phyloP scores from a whole-genome alignment of 2,113 vertebrate species.

The Turnix velox region DNA sequence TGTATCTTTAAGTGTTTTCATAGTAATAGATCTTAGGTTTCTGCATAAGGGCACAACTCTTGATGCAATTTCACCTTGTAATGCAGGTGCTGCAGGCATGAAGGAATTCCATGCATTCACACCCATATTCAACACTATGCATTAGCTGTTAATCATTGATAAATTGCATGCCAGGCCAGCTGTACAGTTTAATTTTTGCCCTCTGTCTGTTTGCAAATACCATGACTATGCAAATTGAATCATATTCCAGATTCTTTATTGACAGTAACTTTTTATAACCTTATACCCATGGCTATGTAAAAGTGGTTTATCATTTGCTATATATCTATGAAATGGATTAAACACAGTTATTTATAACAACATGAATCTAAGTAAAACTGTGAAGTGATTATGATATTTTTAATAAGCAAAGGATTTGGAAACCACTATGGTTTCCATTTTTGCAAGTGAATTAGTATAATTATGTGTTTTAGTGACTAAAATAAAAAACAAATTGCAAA shows the following conservation, averaged over 20 bases:
- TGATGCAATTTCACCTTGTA: neutral
- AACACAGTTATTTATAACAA: neutral
- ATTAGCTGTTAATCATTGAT: neutral
- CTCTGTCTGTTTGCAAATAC: conserved; percentile 6
- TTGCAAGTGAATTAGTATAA: conserved; percentile 4
- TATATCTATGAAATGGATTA: neutral
- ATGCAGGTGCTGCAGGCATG: neutral
- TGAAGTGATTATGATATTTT: neutral
- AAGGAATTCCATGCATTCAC: neutral
- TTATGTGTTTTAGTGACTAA: neutral
- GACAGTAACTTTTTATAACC: neutral
- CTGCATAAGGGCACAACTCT: neutral
- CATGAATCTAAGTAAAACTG: neutral
- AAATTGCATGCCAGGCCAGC: neutral
- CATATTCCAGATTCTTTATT: neutral
- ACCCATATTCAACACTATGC: neutral
- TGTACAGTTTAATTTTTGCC: neutral
- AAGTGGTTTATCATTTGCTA: neutral
- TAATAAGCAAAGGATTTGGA: conserved; percentile 10
- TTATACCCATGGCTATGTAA: neutral
- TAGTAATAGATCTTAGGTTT: neutral
- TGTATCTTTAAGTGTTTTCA: neutral
- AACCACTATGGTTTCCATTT: neutral
- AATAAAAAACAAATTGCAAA: neutral
- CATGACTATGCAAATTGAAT: neutral